phyloP scores from a whole-genome alignment of 2,888 invertebrate genomes.

The Helicoverpa assulta region DNA sequence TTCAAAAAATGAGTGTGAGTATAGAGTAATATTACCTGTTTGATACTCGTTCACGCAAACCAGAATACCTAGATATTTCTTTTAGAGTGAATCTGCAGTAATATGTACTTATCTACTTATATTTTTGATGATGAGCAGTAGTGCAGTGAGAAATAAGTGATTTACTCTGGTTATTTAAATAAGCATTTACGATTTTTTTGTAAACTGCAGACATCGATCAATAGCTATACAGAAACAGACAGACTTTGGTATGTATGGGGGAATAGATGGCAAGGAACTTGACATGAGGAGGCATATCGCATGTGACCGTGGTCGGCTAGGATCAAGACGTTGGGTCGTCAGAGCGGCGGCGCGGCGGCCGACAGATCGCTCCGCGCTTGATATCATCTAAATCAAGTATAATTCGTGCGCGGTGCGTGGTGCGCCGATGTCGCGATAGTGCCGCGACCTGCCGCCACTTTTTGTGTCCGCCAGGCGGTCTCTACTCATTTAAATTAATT shows the following conservation, averaged over 20 bases:
- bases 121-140: too few relatives aligned
- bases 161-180: too few relatives aligned
- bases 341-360: conserved; percentile 34
- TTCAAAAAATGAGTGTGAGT: not conserved
- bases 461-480: conserved; percentile 70
- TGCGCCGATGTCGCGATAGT: conserved; percentile 66
- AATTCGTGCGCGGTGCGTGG: conserved; percentile 66
- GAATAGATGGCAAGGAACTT: not conserved
- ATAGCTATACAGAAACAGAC: too few relatives aligned
- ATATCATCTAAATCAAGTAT: conserved; percentile 76
- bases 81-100: not conserved
- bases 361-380: conserved; percentile 61
- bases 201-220: too few relatives aligned
- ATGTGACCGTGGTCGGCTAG: not conserved
- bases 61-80: not conserved
- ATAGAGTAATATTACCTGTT: not conserved
- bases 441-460: conserved; percentile 62
- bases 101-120: too few relatives aligned
- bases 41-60: not conserved
- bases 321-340: conserved; percentile 37
- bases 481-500: conserved; percentile 84
- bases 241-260: too few relatives aligned
- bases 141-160: too few relatives aligned
- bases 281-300: not conserved
- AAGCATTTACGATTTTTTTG: too few relatives aligned